Base-by-base conservation (phyloP, 2,888 invertebrate genomes). In the Ennomos quercinarius region DNA sequence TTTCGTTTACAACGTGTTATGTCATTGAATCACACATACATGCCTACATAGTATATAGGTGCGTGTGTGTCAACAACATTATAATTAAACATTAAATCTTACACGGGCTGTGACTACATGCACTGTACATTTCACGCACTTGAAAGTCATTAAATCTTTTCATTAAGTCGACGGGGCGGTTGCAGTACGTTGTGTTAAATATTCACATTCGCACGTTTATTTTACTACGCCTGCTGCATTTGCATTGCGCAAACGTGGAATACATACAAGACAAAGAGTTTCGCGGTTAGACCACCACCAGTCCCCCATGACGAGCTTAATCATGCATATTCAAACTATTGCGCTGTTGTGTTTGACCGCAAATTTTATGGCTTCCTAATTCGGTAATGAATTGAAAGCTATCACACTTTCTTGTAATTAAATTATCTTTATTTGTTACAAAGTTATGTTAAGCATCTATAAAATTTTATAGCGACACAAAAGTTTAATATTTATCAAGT, bases 311-410 rank as follows among this genome's bases (percentile, higher is more conserved):
- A 76, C 71, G 69, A 74, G 70, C 74, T 69, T 80, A 80, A 85
- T 86, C 83, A 81, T 49, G 45, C 53, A 50, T 76, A 84, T 82
- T 75, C 74, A 77, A 74, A 78, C 74, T 70, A 71, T 17, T 66
- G 59, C 68, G 68, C 72, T 77, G 71, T 76, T 77, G 80, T 68
- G 78, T 81, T 78, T 62, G 48, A 74, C 83, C 81, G 67, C 83
- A 75, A 73, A 63, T 68, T 78, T 77, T 78, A 79, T 79, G 75
- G 66, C 74, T 64, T 62, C 70, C 75, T 72, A 76, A 79, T 77
- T 80, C 75, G 73, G 73, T 64, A 63, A 63, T 72, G 65, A 67
- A 73, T 70, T 67, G 70, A 71, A 73, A 71, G 60, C 72, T 48
- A 56, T 10, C 9, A 50, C n/a, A 45, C 13, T 53, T 57, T 50